Evolutionary conservation across 2,888 invertebrate species (phyloP).

Genomic region (Phortica magna): DNA sequence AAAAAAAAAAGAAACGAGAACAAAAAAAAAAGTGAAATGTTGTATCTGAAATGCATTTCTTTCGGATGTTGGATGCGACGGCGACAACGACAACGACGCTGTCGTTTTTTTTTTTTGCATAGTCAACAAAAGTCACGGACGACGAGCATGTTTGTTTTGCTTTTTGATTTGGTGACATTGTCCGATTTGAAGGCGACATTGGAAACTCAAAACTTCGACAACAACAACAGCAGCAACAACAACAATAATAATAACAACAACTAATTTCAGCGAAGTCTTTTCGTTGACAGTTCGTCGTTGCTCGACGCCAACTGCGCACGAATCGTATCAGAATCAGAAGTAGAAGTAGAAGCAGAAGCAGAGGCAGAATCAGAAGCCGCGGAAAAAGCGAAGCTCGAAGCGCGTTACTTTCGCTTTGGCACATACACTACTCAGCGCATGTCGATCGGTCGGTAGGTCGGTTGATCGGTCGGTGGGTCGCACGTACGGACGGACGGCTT

Average conservation of each 20-base stretch:
- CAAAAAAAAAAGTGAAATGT: conserved; percentile 53
- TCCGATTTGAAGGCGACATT: conserved; percentile 76
- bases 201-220: conserved; percentile 56
- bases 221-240: conserved; percentile 40
- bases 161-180: conserved; percentile 69
- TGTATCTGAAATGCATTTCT: background rate
- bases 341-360: no score
- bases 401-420: background rate
- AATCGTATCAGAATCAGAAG: conserved; percentile 39
- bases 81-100: background rate
- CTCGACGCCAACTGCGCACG: conserved; percentile 24
- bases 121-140: conserved; percentile 77
- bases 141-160: conserved; percentile 41
- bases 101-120: conserved; percentile 66
- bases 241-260: conserved; percentile 48
- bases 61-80: background rate
- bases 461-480: background rate
- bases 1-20: conserved; percentile 40
- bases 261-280: conserved; percentile 32
- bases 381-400: background rate
- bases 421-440: background rate
- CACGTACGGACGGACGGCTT: conserved; percentile 14
- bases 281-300: no score
- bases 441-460: background rate
- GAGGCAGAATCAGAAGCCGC: no score